A percentile compares a stretch with the other conserved stretches of the same genome.
Conservation (phyloP, 2,888 invertebrate genomes). For the Malthinus flaveolus region DNA sequence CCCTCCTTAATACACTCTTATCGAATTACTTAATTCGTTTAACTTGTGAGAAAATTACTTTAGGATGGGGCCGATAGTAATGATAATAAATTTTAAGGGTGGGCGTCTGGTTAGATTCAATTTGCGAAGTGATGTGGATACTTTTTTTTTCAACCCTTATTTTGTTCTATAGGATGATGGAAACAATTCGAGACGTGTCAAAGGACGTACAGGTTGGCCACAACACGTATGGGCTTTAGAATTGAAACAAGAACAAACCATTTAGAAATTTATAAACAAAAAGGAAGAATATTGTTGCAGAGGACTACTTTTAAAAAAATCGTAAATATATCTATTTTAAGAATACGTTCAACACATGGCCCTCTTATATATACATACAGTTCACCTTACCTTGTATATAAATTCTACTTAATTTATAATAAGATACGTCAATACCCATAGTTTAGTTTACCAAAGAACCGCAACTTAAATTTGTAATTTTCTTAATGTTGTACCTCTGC, state of each 20-base stretch:
- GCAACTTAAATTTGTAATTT: no score
- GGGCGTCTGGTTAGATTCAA: conserved; percentile 3
- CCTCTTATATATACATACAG: conserved; percentile 49
- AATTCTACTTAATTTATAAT: conserved; percentile 1
- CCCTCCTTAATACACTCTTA: conserved; percentile 21
- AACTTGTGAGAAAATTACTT: conserved; percentile 17
- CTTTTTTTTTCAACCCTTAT: no score
- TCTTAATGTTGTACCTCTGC: no score
- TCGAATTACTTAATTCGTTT: conserved; percentile 24
- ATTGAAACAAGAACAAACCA: conserved; percentile 69
- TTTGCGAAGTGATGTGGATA: neutral
- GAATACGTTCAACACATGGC: conserved; percentile 51
- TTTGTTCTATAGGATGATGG: conserved; percentile 49
- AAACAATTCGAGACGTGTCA: conserved; percentile 40
- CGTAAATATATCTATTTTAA: conserved; percentile 53
- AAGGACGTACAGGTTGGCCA: conserved; percentile 93
- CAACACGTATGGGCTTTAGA: conserved; percentile 95
- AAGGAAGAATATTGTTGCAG: conserved; percentile 43
- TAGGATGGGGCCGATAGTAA: conserved; percentile 10
- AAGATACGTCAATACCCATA: neutral
- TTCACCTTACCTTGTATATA: conserved; percentile 51
- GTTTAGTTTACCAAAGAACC: neutral
- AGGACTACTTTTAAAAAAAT: conserved; percentile 50
- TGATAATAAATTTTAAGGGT: conserved; percentile 12
- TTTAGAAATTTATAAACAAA: conserved; percentile 33